These are phyloP conservation scores for Coracopsis vasa DNA, from an alignment of 2,113 vertebrate species.

Conservation along the genomic window DNA sequence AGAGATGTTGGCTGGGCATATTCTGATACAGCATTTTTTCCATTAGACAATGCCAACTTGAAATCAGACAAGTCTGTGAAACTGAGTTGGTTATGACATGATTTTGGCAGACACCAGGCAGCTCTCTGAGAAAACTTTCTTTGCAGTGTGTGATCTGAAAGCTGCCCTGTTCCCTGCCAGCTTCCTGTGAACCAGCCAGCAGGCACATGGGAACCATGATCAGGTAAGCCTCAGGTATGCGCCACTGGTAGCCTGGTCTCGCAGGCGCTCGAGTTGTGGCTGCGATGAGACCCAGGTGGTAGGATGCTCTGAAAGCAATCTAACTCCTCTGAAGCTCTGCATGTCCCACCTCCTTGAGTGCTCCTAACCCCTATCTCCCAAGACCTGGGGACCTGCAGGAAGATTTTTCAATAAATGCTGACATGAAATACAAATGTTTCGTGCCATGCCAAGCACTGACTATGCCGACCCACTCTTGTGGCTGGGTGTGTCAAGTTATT, in stretches of 20 bases:
- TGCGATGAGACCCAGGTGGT: neutral
- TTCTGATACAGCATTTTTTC: neutral
- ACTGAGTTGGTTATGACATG: neutral
- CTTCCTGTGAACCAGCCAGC: neutral
- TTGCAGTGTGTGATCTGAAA: neutral
- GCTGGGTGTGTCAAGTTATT: neutral
- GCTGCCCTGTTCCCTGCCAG: neutral
- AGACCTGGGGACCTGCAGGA: neutral
- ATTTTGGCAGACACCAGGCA: neutral
- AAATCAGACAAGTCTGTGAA: neutral
- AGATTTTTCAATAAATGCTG: neutral
- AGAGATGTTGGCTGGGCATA: neutral
- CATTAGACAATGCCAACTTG: neutral
- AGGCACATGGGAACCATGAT: neutral
- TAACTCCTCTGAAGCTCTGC: neutral
- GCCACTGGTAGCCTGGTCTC: neutral
- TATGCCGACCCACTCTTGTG: neutral
- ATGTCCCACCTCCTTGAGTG: neutral
- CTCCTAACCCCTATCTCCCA: neutral
- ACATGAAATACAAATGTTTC: neutral
- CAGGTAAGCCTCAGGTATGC: neutral
- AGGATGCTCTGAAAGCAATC: neutral
- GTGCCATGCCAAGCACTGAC: neutral
- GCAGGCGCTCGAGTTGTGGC: neutral
- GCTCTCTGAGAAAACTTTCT: neutral